phyloP scores from a whole-genome alignment of 2,888 invertebrate species.

The Agrotis segetum region DNA sequence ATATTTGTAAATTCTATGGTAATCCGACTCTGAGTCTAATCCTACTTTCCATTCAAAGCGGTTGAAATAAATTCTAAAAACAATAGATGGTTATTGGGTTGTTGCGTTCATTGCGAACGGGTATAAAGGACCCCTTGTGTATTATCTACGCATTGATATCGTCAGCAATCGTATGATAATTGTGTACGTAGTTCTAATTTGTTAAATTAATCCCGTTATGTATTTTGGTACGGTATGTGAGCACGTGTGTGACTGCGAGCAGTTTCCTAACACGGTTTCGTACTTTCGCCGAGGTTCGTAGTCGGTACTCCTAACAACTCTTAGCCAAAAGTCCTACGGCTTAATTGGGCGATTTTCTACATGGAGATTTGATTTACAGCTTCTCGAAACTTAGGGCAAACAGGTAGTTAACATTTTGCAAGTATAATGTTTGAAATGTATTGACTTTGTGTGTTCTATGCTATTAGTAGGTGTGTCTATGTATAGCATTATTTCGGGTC shows the following conservation, averaged over 20 bases:
- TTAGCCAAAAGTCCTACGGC: constrained; percentile 64
- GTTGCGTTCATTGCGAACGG: constrained; percentile 34
- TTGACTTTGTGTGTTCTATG: constrained; percentile 11
- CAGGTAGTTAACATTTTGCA: constrained; percentile 36
- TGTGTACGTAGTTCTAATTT: constrained; percentile 51
- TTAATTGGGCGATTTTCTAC: constrained; percentile 60
- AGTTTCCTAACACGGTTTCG: constrained; percentile 71
- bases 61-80: constrained; percentile 62
- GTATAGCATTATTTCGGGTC: neutral
- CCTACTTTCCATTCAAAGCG: constrained; percentile 54
- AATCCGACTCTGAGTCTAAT: constrained; percentile 53
- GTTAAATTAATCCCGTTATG: constrained; percentile 51
- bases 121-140: constrained; percentile 39
- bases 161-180: constrained; percentile 50
- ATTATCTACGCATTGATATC: constrained; percentile 49
- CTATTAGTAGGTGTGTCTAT: neutral
- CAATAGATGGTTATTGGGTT: constrained; percentile 56
- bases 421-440: constrained; percentile 34
- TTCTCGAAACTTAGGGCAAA: constrained; percentile 36
- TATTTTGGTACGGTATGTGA: constrained; percentile 47
- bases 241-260: constrained; percentile 58
- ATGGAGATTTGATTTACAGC: constrained; percentile 51
- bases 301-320: constrained; percentile 67
- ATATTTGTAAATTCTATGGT: constrained; percentile 63
- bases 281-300: constrained; percentile 68